Evolutionary conservation across 2,888 invertebrate genomes (phyloP).

Genomic region (Trachelus tabidus): DNA sequence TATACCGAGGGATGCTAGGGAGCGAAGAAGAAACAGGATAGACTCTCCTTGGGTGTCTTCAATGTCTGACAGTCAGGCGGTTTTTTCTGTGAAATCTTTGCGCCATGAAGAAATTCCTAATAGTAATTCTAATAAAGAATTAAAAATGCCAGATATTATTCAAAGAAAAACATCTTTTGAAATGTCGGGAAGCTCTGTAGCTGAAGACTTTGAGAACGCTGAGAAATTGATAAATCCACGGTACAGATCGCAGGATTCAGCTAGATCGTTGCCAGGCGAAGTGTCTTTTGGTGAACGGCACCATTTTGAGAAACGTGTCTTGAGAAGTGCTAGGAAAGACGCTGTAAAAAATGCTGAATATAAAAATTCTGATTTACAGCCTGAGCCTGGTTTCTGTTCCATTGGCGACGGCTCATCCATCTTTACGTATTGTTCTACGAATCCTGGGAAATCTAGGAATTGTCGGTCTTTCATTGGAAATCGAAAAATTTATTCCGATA

Average conservation of each 20-base stretch:
- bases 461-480: background rate
- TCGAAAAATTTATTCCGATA: background rate
- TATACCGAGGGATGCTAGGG: constrained; percentile 28
- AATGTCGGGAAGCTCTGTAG: constrained; percentile 13
- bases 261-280: background rate
- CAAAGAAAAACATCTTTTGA: constrained; percentile 18
- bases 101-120: background rate
- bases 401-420: background rate
- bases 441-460: background rate
- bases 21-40: constrained; percentile 36
- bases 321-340: background rate
- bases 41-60: background rate
- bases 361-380: background rate
- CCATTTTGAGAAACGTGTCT: background rate
- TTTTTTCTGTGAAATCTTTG: background rate
- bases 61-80: background rate
- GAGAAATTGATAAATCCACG: background rate
- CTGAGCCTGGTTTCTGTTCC: background rate
- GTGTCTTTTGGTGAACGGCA: background rate
- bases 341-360: background rate
- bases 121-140: background rate
- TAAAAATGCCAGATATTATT: background rate
- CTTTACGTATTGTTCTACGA: background rate
- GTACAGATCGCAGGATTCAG: background rate
- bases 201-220: constrained; percentile 17